Conservation (phyloP, 2,113 vertebrate genomes). For the Mionectes macconnelli region DNA sequence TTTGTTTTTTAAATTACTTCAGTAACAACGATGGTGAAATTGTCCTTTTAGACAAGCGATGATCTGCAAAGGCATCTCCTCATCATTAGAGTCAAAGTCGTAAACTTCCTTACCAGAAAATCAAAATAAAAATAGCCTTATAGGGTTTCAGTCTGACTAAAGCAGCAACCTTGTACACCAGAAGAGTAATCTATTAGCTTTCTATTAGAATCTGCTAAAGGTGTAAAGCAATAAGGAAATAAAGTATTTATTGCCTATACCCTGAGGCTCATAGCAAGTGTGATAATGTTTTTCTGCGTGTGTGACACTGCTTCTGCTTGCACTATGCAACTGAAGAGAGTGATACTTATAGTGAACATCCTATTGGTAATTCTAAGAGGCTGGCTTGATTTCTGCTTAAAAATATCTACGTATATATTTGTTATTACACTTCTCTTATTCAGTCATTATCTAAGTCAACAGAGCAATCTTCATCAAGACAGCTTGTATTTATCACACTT, state of each 20-base stretch:
- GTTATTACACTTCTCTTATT: conserved; percentile 28
- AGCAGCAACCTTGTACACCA: not conserved
- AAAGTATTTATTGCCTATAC: not conserved
- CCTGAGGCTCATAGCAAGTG: not conserved
- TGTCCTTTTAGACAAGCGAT: not conserved
- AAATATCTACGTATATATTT: conserved; percentile 4
- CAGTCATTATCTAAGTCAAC: conserved; percentile 4
- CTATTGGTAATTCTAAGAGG: not conserved
- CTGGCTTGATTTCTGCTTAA: not conserved
- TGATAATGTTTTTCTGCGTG: not conserved
- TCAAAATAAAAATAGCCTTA: not conserved
- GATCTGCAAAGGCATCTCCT: not conserved
- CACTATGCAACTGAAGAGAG: not conserved
- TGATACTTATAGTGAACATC: not conserved
- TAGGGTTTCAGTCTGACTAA: not conserved
- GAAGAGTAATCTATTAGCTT: not conserved
- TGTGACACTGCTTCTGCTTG: not conserved
- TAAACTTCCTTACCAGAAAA: not conserved
- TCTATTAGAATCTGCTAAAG: not conserved
- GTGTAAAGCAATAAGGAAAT: not conserved
- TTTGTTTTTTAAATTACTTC: not conserved
- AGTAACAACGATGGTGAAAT: not conserved
- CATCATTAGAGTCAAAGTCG: not conserved
- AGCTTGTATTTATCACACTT: conserved; percentile 62
- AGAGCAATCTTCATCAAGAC: not conserved